Percentiles rank a stretch among this genome's conserved stretches.
phyloP scores from a whole-genome alignment of 2,113 vertebrate species.

The Scytalopus superciliaris region DNA sequence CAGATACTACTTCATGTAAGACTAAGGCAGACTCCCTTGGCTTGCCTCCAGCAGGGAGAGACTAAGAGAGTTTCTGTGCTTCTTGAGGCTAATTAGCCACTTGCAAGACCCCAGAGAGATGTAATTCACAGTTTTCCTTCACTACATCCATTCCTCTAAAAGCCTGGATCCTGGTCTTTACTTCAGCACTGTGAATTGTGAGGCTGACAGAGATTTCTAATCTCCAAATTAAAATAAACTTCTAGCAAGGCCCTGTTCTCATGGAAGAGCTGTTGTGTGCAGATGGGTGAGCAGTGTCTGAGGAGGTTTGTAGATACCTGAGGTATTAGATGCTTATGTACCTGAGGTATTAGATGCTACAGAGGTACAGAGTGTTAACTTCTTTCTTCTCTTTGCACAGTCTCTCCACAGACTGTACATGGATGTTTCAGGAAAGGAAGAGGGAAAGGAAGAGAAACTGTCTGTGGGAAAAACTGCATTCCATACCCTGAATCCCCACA shows the following conservation, averaged over 20 bases:
- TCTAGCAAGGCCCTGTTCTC: neutral
- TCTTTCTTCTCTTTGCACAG: neutral
- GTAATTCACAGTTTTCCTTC: neutral
- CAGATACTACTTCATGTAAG: conserved; percentile 14
- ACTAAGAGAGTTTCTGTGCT: conserved; percentile 3
- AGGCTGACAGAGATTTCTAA: neutral
- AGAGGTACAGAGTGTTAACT: neutral
- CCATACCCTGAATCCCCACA: neutral
- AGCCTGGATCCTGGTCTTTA: neutral
- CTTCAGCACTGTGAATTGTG: neutral
- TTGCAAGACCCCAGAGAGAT: neutral
- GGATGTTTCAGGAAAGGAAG: neutral
- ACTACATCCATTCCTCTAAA: neutral
- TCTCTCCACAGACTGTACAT: neutral
- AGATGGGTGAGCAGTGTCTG: neutral
- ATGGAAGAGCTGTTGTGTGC: accelerated
- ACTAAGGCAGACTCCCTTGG: conserved; percentile 10
- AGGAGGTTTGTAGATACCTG: neutral
- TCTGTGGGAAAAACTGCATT: neutral
- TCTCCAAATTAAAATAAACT: neutral
- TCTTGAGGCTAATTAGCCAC: neutral
- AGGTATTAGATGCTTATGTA: too few relatives aligned
- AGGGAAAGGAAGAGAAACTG: neutral
- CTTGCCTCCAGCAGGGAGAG: conserved; percentile 16
- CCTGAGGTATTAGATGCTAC: neutral